phyloP scores from a whole-genome alignment of 37 sponge, comb jelly and placozoan species.

The Mnemiopsis leidyi region DNA sequence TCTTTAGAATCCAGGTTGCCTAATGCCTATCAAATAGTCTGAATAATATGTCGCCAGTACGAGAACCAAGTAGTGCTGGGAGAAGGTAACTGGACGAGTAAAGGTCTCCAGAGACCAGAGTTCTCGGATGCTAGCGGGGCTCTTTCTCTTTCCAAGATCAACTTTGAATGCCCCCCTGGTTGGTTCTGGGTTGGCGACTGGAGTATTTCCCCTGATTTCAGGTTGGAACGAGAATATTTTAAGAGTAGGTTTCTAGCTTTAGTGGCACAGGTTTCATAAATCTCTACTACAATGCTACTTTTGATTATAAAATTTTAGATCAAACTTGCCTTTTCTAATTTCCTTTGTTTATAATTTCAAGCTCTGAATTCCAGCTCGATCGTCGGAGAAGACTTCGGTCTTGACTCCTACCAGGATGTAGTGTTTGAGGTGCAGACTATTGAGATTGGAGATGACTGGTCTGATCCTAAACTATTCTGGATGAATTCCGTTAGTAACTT shows the following conservation, averaged over 20 bases:
- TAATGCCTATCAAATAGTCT: no score
- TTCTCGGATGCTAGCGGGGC: not conserved
- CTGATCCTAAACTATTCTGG: conserved; percentile 15
- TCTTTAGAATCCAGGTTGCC: no score
- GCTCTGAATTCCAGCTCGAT: conserved; percentile 3
- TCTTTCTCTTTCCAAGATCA: not conserved
- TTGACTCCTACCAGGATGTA: not conserved
- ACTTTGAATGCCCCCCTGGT: not conserved
- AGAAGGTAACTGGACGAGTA: conserved; percentile 4
- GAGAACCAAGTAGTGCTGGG: conserved; percentile 15
- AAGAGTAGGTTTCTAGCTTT: not conserved
- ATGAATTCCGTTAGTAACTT: conserved; percentile 21
- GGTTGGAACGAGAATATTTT: no score
- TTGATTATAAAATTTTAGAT: no score
- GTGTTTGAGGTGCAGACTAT: conserved; percentile 30
- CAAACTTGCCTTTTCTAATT: no score
- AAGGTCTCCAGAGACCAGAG: not conserved
- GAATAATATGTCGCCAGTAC: no score
- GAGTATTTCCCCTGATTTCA: not conserved
- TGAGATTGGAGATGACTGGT: conserved; percentile 20
- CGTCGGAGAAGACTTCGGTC: conserved; percentile 26
- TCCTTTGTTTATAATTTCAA: no score
- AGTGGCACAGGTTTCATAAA: no score
- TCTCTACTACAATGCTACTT: no score
- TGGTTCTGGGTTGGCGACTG: conserved; percentile 14